Conservation (phyloP, 2,888 invertebrate species). For the Callinectes sapidus region DNA sequence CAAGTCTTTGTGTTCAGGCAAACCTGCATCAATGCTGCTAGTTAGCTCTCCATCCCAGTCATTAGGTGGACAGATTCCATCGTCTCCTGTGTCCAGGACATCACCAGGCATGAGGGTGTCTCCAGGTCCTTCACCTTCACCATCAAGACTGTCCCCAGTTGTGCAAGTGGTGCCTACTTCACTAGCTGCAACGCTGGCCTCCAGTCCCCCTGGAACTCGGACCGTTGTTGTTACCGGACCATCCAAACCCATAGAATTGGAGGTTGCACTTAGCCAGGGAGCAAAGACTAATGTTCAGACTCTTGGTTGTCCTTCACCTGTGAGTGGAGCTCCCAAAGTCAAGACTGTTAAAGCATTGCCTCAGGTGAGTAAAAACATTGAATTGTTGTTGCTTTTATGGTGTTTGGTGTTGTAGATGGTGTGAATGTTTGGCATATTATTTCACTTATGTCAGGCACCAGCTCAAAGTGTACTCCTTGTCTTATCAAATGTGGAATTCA, state of each 20-base stretch:
- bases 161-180: constrained; percentile 61
- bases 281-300: constrained; percentile 22
- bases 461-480: not conserved
- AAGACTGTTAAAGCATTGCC: constrained; percentile 56
- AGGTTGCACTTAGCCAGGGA: constrained; percentile 36
- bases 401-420: too few species aligned
- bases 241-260: constrained; percentile 42
- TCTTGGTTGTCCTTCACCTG: constrained; percentile 34
- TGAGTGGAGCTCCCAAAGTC: constrained; percentile 48
- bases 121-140: constrained; percentile 46
- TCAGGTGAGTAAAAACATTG: constrained; percentile 45
- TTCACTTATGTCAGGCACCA: not conserved
- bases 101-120: constrained; percentile 57
- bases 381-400: not conserved
- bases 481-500: not conserved
- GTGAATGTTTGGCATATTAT: not conserved
- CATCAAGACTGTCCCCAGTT: constrained; percentile 59
- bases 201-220: constrained; percentile 49
- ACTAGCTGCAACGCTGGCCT: not conserved
- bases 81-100: constrained; percentile 45
- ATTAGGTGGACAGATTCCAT: constrained; percentile 15
- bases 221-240: constrained; percentile 54
- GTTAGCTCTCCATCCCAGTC: constrained; percentile 51
- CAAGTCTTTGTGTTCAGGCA: constrained; percentile 37
- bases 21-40: constrained; percentile 54